Percentiles rank a stretch among this genome's conserved stretches.
These are phyloP conservation scores for Hemiscyllium ocellatum DNA, from an alignment of 2,113 vertebrate genomes.

Conservation along the genomic window DNA sequence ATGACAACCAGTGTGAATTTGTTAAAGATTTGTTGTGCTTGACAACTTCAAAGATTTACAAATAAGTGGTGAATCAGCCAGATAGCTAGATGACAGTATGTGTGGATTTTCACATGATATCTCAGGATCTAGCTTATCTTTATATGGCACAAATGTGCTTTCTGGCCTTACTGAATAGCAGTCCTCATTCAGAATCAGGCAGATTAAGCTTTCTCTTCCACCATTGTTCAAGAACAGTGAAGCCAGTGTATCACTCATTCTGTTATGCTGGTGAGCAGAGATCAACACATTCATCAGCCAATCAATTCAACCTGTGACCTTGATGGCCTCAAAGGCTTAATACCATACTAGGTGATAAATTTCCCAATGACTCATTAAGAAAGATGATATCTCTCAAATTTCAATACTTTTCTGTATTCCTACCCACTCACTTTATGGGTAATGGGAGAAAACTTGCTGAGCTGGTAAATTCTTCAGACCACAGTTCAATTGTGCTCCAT, in stretches of 20 bases:
- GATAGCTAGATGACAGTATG: not conserved
- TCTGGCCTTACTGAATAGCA: not conserved
- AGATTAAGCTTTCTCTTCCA: not conserved
- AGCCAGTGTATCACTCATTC: not conserved
- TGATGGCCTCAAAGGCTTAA: not conserved
- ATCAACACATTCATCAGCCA: not conserved
- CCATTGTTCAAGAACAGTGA: not conserved
- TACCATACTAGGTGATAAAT: not conserved
- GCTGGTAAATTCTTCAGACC: not conserved
- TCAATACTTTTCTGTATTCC: not conserved
- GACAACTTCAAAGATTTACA: not conserved
- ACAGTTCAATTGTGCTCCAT: not conserved
- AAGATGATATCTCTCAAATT: not conserved
- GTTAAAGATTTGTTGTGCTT: not conserved
- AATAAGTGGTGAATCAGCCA: not conserved
- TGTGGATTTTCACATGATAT: not conserved
- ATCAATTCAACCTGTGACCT: slow-evolving; percentile 4
- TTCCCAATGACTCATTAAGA: slow-evolving; percentile 14
- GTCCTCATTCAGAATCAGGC: not conserved
- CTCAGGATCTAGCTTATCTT: not conserved
- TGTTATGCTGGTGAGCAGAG: not conserved
- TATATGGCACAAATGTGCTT: not conserved
- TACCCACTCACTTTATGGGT: not conserved
- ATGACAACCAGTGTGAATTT: not conserved
- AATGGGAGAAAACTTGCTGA: not conserved